Conservation (phyloP, 2,797 vertebrate species). For the Numenius phaeopus region DNA sequence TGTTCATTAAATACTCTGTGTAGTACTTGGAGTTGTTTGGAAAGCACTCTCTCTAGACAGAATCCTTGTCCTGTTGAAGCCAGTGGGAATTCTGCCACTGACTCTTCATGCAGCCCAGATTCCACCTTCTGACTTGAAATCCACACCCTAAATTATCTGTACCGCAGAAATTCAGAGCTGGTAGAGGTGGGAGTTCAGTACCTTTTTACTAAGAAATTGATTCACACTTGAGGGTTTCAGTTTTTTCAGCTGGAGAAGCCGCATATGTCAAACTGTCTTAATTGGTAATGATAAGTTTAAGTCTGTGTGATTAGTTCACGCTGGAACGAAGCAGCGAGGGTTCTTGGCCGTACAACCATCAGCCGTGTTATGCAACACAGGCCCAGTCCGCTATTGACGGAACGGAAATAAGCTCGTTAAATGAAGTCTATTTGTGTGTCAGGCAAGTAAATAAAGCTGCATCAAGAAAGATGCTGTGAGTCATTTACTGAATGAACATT, state of each 20-base stretch:
- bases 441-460: constrained; percentile 28
- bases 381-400: background rate
- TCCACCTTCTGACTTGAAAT: background rate
- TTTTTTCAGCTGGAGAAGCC: background rate
- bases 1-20: background rate
- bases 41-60: background rate
- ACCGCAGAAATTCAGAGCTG: background rate
- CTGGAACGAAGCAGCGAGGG: background rate
- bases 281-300: background rate
- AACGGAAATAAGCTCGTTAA: constrained; percentile 31
- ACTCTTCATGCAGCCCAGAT: background rate
- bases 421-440: constrained; percentile 11
- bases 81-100: background rate
- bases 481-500: background rate
- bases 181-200: background rate
- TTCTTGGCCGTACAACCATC: background rate
- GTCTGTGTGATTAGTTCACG: background rate
- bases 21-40: background rate
- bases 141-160: background rate
- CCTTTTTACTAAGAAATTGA: background rate
- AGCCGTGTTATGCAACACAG: background rate
- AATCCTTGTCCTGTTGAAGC: background rate
- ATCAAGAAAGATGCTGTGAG: background rate
- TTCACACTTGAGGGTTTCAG: background rate
- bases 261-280: background rate